Conservation (phyloP, 2,888 invertebrate genomes). For the Acronicta alni region DNA sequence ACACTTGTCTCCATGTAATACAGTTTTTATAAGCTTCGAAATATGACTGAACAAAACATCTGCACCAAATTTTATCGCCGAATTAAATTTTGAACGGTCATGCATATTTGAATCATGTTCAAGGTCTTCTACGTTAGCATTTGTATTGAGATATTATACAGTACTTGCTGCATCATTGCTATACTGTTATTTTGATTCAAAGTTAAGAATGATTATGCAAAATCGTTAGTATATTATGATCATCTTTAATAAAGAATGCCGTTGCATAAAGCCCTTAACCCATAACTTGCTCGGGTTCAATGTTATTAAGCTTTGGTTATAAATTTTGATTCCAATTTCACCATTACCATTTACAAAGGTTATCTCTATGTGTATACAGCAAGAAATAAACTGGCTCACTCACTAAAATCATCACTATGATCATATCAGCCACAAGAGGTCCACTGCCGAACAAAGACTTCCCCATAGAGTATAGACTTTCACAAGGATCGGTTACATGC, state of each 20-base stretch:
- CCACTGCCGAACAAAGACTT: no score
- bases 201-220: conserved; percentile 24
- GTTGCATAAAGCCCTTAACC: conserved; percentile 21
- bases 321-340: neutral
- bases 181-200: conserved; percentile 35
- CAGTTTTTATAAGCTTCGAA: conserved; percentile 44
- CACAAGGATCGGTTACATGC: no score
- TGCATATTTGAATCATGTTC: conserved; percentile 47
- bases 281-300: conserved; percentile 7
- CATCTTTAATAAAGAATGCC: conserved; percentile 6
- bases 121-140: conserved; percentile 45
- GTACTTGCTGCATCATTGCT: conserved; percentile 26
- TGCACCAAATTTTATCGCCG: conserved; percentile 56
- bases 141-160: conserved; percentile 39
- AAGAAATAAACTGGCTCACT: no score
- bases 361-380: neutral
- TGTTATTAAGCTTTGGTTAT: neutral
- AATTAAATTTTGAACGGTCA: conserved; percentile 54
- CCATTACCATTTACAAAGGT: no score
- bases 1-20: conserved; percentile 46
- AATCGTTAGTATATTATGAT: conserved; percentile 4
- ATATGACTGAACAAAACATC: conserved; percentile 41
- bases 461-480: no score
- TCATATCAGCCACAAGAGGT: no score
- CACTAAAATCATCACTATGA: no score